Evolutionary conservation across 2,797 vertebrate species (phyloP), one percentile per base, ranked within the genome.

Genomic region (Poeciliopsis turneri): DNA sequence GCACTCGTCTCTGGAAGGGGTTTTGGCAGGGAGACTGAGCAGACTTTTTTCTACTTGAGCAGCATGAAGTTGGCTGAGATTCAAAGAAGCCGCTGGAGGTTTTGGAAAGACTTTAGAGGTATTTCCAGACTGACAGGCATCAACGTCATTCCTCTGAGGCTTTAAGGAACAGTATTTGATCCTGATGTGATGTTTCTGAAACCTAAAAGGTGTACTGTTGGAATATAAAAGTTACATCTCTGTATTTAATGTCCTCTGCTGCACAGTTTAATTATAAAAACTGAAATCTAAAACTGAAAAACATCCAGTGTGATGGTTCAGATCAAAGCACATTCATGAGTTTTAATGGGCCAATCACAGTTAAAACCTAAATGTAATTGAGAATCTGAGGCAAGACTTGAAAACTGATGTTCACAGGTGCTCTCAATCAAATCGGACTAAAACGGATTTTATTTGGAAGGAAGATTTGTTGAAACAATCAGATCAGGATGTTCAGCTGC

Each of bases 121-220:
- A 30, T 78, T 87, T 94, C 84, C 89, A 93, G 91, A 93, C 91
- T 84, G 91, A 92, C 88, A 92, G 87, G 85, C 86, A 64, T 92
- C 90, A 91, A 87, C 79, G 33, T 77, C 30, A 2, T 83, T 84
- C 74, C 87, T 61, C 77, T 76, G 83, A 90, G 59, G 87, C 30
- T 70, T 49, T 81, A 61, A 86, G 30, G 66, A 77, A 83, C 89
- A 84, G 74, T 13, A 12, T 89, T 83, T 87, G 82, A 93, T 87
- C 41, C 1, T 76, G 64, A 86, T 28, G 70, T 86, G 71, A 79
- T 66, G 53, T 46, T 55, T 87, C 57, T 76, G 43, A 84, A 85
- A 81, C 49, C 55, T 79, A 33, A 74, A 16, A 57, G 39, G 69
- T 79, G 57, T 57, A 5, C 55, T 41, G 16, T 20, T 33, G 3